Conservation (phyloP, 1,140 invertebrate genomes). For the Whitmania pigra region DNA sequence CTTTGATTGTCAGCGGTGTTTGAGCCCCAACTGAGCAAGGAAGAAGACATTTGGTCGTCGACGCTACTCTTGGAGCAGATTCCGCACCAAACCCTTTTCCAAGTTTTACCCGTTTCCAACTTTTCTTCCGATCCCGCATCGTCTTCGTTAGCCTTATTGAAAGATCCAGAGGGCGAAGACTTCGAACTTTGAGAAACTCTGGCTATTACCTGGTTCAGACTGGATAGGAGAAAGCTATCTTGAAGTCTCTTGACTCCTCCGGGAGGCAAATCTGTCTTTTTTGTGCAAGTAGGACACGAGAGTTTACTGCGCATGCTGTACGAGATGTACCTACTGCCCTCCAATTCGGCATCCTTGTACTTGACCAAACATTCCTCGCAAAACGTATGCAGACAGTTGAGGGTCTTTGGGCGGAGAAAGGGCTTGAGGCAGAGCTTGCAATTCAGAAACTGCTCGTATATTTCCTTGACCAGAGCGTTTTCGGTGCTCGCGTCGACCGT, state of each 20-base stretch:
- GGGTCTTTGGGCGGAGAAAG: conserved; percentile 56
- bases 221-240: conserved; percentile 41
- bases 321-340: conserved; percentile 18
- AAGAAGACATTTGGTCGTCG: too few species aligned
- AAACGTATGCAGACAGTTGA: conserved; percentile 82
- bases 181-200: conserved; percentile 25
- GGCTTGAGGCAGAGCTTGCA: conserved; percentile 43
- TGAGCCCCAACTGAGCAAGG: too few species aligned
- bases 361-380: conserved; percentile 60
- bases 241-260: conserved; percentile 39
- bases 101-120: too few species aligned
- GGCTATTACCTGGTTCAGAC: conserved; percentile 38
- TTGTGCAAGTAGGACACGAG: conserved; percentile 40
- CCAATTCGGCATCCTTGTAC: conserved; percentile 1
- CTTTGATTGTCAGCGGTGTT: too few species aligned
- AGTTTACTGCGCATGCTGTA: conserved; percentile 32
- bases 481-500: conserved; percentile 31
- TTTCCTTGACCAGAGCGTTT: conserved; percentile 38
- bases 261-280: conserved; percentile 39
- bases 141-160: too few species aligned
- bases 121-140: too few species aligned
- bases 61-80: too few species aligned
- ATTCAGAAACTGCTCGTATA: conserved; percentile 42
- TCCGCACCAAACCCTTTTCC: too few species aligned
- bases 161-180: conserved; percentile 7